Evolutionary conservation across 2,888 invertebrate species (phyloP), one percentile per base, ranked within the genome.

Genomic region (Patella depressa): DNA sequence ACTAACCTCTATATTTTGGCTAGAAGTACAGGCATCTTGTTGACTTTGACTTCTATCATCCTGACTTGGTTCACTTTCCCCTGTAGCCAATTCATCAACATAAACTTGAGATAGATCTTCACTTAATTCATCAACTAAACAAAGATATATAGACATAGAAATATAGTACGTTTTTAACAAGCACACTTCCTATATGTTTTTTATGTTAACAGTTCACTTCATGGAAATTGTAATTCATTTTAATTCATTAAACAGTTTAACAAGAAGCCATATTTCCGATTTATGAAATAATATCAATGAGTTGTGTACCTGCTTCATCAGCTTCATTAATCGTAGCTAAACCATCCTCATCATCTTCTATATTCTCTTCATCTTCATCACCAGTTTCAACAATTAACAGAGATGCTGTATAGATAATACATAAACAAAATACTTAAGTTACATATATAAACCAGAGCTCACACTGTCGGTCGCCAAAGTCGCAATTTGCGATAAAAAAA

Each of bases 291-390:
- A 9, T 45, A 45, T 9, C 45, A 45, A 7, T 45, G 1, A 45
- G 45, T 7, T 45, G 45, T 45, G 7, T 65, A 65, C 65, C 75
- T 15, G 80, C 81, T 65, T 83, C 83, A 5, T 83, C 81, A 34
- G 76, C 74, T 75, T 91, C 91, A 75, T 84, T 82, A 69, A 90
- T 90, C 1, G 88, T 85, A 59, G 86, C 77, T 71, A 90, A 83
- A 19, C 83, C 85, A 45, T 85, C 85, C 59, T 87, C 87, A 53
- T 88, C 89, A 19, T 81, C 74, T 19, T 86, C 88, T 5, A 82
- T 81, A 55, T 82, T 82, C 12, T 72, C 79, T 2, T 82, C 84
- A 45, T 83, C 82, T 19, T 80, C 83, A 57, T 84, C 82, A 7
- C 85, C 86, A 14, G 84, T 81, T 17, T 87, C 88, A 45, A 82